Base-by-base conservation (phyloP, 2,888 invertebrate genomes). In the Pammene aurita region DNA sequence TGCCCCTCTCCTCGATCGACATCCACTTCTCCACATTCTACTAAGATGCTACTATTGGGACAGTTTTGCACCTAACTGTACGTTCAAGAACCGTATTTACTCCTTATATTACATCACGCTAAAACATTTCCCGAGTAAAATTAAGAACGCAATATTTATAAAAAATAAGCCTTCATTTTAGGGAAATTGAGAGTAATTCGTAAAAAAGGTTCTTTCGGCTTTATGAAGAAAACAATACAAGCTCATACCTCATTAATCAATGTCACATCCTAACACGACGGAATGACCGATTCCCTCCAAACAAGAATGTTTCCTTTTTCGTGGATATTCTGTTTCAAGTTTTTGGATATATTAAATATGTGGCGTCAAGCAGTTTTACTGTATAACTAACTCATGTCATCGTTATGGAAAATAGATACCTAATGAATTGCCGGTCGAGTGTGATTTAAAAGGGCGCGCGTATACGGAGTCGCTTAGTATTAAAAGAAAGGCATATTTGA, bases 161-260 rank as follows among this genome's bases (percentile, higher is more conserved):
- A 63, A 68, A 68, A 68, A 68, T 58, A 68, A 58, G 68, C 68
- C 63, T 68, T 68, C 68, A 68, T 68, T 68, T 65, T 69, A 69
- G 64, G 64, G 65, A 69, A 69, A 69, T 69, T 69, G 67, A 64
- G 64, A 66, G 62, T 68, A 66, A 73, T 66, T 71, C 64, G 67
- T 68, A 64, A 65, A 57, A 72, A 74, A 76, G 76, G 76, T 75
- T 75, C 72, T 74, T 78, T 76, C 73, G 72, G 75, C 73, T 74
- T 74, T 72, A 77, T 73, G 76, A 77, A 79, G 82, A 81, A 82
- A 85, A 85, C 84, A 85, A 84, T 84, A 80, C 80, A 80, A 70
- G 64, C 58, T 67, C 81, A 77, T 75, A 70, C 74, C 76, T 82
- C 86, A 84, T 87, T 85, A 85, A 86, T 87, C 87, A 85, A 84